A percentile compares a stretch with the other conserved stretches of the same genome.
Conservation (phyloP, 1,140 invertebrate genomes). For the Pararge aegeria region DNA sequence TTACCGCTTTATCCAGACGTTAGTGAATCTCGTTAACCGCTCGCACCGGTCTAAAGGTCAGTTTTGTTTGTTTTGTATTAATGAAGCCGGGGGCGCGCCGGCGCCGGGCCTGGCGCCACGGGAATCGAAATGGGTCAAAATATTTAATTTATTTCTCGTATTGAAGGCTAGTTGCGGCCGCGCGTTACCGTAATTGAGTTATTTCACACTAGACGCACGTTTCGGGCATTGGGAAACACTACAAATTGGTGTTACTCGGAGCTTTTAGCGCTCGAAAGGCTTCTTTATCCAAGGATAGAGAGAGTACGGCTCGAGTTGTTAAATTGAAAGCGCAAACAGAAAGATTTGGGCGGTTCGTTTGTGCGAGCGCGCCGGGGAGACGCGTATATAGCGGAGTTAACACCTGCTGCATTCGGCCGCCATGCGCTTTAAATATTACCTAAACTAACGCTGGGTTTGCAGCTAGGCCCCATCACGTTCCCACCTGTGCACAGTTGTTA, state of each 20-base stretch:
- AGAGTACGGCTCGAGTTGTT: constrained; percentile 36
- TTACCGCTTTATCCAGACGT: constrained; percentile 76
- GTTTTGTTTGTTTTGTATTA: constrained; percentile 78
- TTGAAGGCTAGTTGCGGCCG: constrained; percentile 56
- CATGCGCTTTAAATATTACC: constrained; percentile 45
- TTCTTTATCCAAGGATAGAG: constrained; percentile 41
- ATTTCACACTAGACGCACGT: constrained; percentile 43
- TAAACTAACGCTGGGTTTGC: constrained; percentile 50
- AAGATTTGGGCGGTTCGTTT: constrained; percentile 71
- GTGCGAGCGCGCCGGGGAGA: constrained; percentile 46
- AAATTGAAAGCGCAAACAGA: constrained; percentile 62
- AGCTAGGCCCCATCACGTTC: constrained; percentile 43
- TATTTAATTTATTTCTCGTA: constrained; percentile 73
- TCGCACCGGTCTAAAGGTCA: constrained; percentile 68
- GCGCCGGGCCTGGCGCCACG: constrained; percentile 70
- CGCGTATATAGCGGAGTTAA: constrained; percentile 53
- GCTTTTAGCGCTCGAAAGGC: constrained; percentile 62
- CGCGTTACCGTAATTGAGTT: constrained; percentile 63
- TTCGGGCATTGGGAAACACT: constrained; percentile 28
- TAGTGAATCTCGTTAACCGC: constrained; percentile 75
- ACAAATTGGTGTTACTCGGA: constrained; percentile 48
- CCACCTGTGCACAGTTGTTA: constrained; percentile 54
- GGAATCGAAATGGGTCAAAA: constrained; percentile 65
- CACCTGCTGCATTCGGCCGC: constrained; percentile 61
- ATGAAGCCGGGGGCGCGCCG: constrained; percentile 71